Base-by-base conservation (phyloP, 2,113 vertebrate genomes). In the Vidua chalybeata region DNA sequence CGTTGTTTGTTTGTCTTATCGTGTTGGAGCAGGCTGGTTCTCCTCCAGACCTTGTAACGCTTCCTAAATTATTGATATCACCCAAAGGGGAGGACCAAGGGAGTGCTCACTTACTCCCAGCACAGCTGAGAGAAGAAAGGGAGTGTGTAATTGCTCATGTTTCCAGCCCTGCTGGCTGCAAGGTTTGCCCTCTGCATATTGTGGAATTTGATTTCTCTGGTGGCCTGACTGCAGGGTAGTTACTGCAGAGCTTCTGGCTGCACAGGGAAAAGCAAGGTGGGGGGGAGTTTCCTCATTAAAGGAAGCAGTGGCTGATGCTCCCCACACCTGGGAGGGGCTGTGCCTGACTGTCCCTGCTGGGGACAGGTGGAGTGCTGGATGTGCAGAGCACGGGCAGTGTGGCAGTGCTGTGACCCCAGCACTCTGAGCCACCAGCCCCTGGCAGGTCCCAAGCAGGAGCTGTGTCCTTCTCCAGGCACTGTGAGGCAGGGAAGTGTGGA, bases 51-150 rank as follows among this genome's bases (percentile, higher is more conserved):
- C 72, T 89, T 43, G 62, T 79, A 81, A 62, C 0, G 0, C 67
- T 75, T 66, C 64, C 75, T 85, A 43, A 95, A 96, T 95, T 95
- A 96, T 93, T 94, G 83, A 91, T 78, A 18, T 4, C 35, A 10
- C 41, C 80, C 62, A 20, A 28, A 58, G 26, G 73, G 56, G 45
- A 83, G 49, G 68, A 43, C 68, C 17, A 1, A 3, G 67, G 61
- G 80, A 88, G 75, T 28, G 14, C 54, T 58, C 10, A 2, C 30
- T 93, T 64, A 55, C 84, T 92, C 61, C 81, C 69, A 64, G 58
- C 66, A 63, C 24, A 77, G 59, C 86, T 43, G 84, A 78, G 66
- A 68, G 43, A 63, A 86, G 59, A 91, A 92, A 41, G 84, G 76
- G 56, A 93, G 67, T 2, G 1, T 91, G 81, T 82, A 87, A 93